Evolutionary conservation across 2,113 vertebrate species (phyloP).

Genomic region (Hylia prasina): DNA sequence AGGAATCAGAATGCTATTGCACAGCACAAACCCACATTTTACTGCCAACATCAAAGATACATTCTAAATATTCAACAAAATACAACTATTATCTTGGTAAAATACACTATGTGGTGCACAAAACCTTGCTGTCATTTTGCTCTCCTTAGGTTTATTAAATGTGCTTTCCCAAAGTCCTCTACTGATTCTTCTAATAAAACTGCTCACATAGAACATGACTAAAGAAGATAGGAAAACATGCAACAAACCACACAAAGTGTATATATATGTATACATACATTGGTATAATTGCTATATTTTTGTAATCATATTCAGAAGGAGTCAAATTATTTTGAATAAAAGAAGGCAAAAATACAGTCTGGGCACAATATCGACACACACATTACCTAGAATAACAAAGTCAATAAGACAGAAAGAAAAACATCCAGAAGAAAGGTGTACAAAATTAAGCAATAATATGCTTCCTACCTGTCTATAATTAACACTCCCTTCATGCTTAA

Average conservation of each 20-base stretch:
- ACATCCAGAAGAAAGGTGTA: not conserved
- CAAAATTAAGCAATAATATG: not conserved
- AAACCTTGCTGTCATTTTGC: not conserved
- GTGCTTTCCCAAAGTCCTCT: not conserved
- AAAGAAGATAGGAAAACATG: not conserved
- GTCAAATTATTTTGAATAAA: not conserved
- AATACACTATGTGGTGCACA: not conserved
- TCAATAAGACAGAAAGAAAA: not conserved
- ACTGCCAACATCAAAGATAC: not conserved
- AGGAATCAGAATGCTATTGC: not conserved
- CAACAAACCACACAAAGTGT: not conserved
- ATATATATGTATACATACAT: too few species aligned
- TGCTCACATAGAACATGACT: not conserved
- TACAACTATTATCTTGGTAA: not conserved
- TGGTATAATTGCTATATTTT: not conserved
- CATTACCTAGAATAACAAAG: not conserved
- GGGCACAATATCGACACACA: not conserved
- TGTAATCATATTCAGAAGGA: not conserved
- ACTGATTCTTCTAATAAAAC: not conserved
- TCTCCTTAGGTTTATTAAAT: not conserved
- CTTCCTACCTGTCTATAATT: conserved; percentile 74
- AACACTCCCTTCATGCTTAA: conserved; percentile 41
- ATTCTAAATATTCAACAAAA: not conserved
- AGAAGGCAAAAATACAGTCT: not conserved
- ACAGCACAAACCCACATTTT: not conserved